Conservation (phyloP, 2,797 vertebrate genomes). For the Cyclura pinguis region DNA sequence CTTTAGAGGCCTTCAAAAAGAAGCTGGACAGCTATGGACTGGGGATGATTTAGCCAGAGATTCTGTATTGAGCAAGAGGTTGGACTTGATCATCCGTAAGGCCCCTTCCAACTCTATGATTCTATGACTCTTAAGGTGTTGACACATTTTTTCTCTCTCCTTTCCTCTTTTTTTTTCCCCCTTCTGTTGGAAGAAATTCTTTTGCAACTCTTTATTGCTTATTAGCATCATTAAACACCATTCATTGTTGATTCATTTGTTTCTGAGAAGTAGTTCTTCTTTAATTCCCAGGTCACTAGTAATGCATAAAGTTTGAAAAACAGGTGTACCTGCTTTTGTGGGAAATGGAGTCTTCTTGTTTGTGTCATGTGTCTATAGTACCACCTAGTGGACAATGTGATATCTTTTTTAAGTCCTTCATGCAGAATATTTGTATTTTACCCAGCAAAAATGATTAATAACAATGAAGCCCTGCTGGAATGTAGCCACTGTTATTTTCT, state of each 20-base stretch:
- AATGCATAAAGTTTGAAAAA: background rate
- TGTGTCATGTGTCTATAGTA: slow-evolving; percentile 30
- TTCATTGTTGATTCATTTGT: background rate
- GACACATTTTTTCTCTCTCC: background rate
- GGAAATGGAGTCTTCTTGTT: fast-evolving
- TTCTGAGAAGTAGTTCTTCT: background rate
- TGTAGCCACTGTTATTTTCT: too few species aligned
- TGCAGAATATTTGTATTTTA: too few species aligned
- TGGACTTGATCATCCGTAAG: too few species aligned
- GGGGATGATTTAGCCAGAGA: too few species aligned
- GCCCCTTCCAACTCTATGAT: too few species aligned
- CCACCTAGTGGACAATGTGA: slow-evolving; percentile 65
- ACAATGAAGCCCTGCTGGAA: too few species aligned
- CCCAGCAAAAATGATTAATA: too few species aligned
- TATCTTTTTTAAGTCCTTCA: background rate
- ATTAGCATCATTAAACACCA: background rate
- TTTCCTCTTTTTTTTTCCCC: background rate
- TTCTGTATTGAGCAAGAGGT: too few species aligned
- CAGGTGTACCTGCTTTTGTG: fast-evolving
- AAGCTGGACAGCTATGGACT: too few species aligned
- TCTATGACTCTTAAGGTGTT: too few species aligned
- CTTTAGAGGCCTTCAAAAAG: too few species aligned
- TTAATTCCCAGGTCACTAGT: background rate
- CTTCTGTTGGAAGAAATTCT: background rate
- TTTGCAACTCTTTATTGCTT: background rate